Evolutionary conservation across 2,797 vertebrate species (phyloP).

Genomic region (Hypotaenidia philippensis): DNA sequence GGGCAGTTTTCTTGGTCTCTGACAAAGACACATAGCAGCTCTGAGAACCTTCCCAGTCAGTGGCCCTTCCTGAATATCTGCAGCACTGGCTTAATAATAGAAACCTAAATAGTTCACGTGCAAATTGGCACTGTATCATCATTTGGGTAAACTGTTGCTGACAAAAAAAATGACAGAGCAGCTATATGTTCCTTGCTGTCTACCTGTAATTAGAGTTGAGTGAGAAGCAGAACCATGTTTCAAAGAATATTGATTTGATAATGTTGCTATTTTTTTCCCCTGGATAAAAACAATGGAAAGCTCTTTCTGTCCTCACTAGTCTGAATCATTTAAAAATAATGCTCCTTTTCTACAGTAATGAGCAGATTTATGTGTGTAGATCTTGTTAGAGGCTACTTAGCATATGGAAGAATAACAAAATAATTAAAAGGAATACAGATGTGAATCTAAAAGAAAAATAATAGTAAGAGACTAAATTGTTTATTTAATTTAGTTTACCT

Average conservation of each 20-base stretch:
- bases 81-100: not conserved
- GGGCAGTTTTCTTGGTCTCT: not conserved
- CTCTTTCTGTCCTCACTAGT: not conserved
- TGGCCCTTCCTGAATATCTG: not conserved
- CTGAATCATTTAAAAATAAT: not conserved
- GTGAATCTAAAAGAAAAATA: slow-evolving; percentile 9
- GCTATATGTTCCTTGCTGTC: not conserved
- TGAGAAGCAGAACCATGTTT: not conserved
- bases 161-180: slow-evolving; percentile 5
- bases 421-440: not conserved
- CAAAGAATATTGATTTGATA: not conserved
- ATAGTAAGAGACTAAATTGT: not conserved
- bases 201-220: not conserved
- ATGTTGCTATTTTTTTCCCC: not conserved
- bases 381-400: not conserved
- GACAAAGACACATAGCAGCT: not conserved
- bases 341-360: not conserved
- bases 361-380: not conserved
- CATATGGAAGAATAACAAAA: not conserved
- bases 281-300: not conserved
- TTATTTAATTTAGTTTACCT: not conserved
- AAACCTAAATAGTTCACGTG: not conserved
- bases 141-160: not conserved
- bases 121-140: not conserved
- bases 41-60: not conserved